Conservation (phyloP, 1,140 invertebrate species). For the Pectinophora gossypiella region DNA sequence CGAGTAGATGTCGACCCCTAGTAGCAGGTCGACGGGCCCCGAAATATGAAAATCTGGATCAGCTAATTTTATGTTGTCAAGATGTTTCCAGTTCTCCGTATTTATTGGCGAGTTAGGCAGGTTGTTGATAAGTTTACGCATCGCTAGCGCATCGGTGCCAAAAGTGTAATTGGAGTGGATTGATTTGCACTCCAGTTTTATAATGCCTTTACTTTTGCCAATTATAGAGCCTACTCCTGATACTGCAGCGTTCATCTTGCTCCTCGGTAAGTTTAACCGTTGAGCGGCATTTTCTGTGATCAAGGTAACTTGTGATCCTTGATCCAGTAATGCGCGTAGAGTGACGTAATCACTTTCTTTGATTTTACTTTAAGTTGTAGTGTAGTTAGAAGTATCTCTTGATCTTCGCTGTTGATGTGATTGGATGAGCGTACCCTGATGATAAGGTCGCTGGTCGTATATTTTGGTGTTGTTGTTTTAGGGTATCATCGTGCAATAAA, state of each 20-base stretch:
- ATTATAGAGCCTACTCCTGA: neutral
- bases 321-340: neutral
- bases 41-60: slow-evolving; percentile 7
- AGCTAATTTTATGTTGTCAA: slow-evolving; percentile 5
- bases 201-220: neutral
- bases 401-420: neutral
- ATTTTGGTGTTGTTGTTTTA: no score
- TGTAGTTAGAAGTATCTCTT: neutral
- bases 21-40: neutral
- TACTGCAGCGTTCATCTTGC: neutral
- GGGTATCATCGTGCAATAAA: no score
- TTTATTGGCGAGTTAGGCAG: slow-evolving; percentile 6
- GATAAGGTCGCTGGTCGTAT: no score
- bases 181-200: neutral
- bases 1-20: slow-evolving; percentile 6
- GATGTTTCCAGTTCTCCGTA: neutral
- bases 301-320: neutral
- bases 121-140: slow-evolving; percentile 4
- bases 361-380: neutral
- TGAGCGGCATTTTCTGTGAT: neutral
- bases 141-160: neutral
- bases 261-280: neutral
- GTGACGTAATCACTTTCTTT: neutral
- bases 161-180: neutral
- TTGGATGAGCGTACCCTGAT: no score